Evolutionary conservation across 2,113 vertebrate genomes (phyloP).

Genomic region (Istiophorus platypterus): DNA sequence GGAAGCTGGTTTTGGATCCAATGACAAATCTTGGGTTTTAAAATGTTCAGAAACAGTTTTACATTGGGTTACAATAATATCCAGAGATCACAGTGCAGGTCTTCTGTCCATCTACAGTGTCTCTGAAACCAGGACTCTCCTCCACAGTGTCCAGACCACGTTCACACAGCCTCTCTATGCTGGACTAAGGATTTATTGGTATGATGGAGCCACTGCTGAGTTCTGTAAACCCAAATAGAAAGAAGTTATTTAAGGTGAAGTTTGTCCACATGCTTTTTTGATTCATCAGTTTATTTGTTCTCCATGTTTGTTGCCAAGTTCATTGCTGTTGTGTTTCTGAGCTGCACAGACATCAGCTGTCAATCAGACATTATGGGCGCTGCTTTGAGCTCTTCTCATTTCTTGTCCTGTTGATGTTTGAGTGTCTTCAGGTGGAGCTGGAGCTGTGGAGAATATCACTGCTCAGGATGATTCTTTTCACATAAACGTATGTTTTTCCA

Average conservation of each 20-base stretch:
- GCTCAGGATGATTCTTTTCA: not conserved
- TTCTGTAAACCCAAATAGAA: not conserved
- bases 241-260: too few relatives aligned
- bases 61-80: not conserved
- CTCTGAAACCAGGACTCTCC: not conserved
- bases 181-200: not conserved
- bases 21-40: not conserved
- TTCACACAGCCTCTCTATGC: not conserved
- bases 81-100: not conserved
- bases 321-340: not conserved
- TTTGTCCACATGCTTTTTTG: not conserved
- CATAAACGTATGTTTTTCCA: not conserved
- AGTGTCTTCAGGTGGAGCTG: not conserved
- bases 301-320: not conserved
- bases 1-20: too few relatives aligned
- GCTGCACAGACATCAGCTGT: not conserved
- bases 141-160: not conserved
- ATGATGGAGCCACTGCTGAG: not conserved
- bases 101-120: not conserved
- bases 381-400: not conserved
- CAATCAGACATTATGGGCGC: not conserved
- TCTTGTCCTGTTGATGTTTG: not conserved
- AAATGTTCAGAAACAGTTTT: too few relatives aligned
- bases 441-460: not conserved
- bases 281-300: not conserved